Base-by-base conservation (phyloP, 2,888 invertebrate species). In the Cephus sareptanus region DNA sequence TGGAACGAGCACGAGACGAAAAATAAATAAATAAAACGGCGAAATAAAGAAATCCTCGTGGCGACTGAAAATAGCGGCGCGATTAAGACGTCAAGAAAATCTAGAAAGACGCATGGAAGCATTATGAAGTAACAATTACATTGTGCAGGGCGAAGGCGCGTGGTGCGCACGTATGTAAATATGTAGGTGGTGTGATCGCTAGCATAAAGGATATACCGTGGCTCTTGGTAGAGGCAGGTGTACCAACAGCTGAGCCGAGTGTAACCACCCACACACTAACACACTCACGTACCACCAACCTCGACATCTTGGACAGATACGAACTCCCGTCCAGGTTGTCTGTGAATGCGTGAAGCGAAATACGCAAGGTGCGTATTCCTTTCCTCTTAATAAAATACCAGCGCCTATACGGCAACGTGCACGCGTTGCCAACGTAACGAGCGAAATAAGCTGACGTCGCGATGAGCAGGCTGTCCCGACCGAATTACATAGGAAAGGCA, bases 121-220 rank as follows among this genome's bases (percentile, higher is more conserved):
- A 83, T 86, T 87, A 87, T 84, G 88, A 86, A 86, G 89, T 87
- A 89, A 89, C 87, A 88, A 89, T 88, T 87, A 86, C 87, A 85
- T 88, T 86, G 89, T 85, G 83, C 71, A 33, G 83, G 83, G 84
- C 83, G 86, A 83, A 86, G 76, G 77, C 74, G 79, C 77, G 79
- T 56, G 40, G 77, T 75, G 75, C 75, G 77, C 56, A 56, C 86
- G 84, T 87, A 89, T 89, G 89, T 84, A 87, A 87, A 87, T 87
- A 79, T 79, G 71, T 33, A 33, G 13, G 71, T 33, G 71, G 71
- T 71, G 71, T 33, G 71, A 23, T 56, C 56, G 56, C 56, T 56
- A 56, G 56, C 56, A 56, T 56, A 56, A 56, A 56, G 56, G 56
- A 56, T 56, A 56, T 56, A 56, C 56, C 56, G 56, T 56, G 6